phyloP scores from a whole-genome alignment of 2,888 invertebrate genomes.

The Phania funesta region DNA sequence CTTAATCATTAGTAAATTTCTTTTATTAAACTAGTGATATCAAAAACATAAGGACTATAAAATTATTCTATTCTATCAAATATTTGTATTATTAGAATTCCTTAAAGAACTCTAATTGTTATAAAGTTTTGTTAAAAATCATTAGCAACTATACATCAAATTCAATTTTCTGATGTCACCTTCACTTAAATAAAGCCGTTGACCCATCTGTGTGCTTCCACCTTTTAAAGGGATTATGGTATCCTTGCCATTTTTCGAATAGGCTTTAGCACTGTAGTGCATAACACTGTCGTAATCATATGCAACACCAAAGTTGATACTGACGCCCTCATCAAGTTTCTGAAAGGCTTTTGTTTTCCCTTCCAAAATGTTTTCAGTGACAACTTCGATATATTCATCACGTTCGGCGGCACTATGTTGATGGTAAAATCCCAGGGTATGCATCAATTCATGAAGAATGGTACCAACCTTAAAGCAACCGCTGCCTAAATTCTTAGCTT shows the following conservation, averaged over 20 bases:
- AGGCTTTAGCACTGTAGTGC: slow-evolving; percentile 88
- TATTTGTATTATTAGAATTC: no score
- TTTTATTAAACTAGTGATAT: no score
- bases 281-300: slow-evolving; percentile 90
- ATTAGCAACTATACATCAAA: slow-evolving; percentile 70
- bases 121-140: no score
- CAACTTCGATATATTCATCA: slow-evolving; percentile 85
- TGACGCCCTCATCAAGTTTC: slow-evolving; percentile 82
- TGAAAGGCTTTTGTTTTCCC: slow-evolving; percentile 86
- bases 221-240: slow-evolving; percentile 83
- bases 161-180: slow-evolving; percentile 66
- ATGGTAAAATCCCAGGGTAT: slow-evolving; percentile 88
- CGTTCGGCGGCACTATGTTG: slow-evolving; percentile 88
- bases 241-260: slow-evolving; percentile 85
- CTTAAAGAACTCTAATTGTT: no score
- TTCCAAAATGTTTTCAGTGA: slow-evolving; percentile 78
- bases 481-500: slow-evolving; percentile 65
- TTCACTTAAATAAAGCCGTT: slow-evolving; percentile 68
- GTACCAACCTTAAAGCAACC: slow-evolving; percentile 81
- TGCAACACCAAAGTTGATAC: slow-evolving; percentile 83
- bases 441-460: slow-evolving; percentile 88
- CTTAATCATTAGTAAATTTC: no score
- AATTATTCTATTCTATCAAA: no score
- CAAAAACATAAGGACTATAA: no score
- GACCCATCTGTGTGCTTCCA: slow-evolving; percentile 72